These are phyloP conservation scores for Odontamblyopus lacepedii DNA, from an alignment of 2,797 vertebrate species.

Conservation along the genomic window DNA sequence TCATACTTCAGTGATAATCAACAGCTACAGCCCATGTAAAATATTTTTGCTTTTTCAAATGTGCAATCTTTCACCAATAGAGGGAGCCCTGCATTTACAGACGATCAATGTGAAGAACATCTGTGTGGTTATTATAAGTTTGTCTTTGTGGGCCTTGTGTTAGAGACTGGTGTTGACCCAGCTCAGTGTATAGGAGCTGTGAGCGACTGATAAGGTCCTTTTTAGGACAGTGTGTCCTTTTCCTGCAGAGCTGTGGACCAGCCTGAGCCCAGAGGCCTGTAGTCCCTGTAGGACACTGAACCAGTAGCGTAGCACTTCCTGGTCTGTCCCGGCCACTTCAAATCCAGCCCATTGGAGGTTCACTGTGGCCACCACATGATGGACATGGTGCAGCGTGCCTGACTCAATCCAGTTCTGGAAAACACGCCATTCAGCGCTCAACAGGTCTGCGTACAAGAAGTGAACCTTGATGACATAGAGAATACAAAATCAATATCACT, in stretches of 20 bases:
- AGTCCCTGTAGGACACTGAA: conserved; percentile 75
- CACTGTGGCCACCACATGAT: conserved; percentile 74
- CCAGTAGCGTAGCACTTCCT: conserved; percentile 80
- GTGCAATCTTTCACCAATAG: conserved; percentile 57
- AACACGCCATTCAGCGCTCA: conserved; percentile 79
- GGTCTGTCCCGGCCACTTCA: conserved; percentile 72
- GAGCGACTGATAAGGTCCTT: conserved; percentile 44
- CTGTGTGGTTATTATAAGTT: background rate
- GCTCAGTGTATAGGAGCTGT: conserved; percentile 79
- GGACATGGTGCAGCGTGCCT: conserved; percentile 66
- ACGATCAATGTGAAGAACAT: background rate
- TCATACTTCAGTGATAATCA: background rate
- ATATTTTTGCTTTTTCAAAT: conserved; percentile 5
- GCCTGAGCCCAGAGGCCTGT: conserved; percentile 61
- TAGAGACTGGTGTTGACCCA: conserved; percentile 73
- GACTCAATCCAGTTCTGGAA: conserved; percentile 79
- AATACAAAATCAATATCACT: background rate
- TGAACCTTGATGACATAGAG: conserved; percentile 66
- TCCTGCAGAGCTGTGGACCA: conserved; percentile 70
- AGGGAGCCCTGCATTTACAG: conserved; percentile 39
- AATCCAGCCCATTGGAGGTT: conserved; percentile 82
- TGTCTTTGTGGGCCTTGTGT: conserved; percentile 15
- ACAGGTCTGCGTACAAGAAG: conserved; percentile 76
- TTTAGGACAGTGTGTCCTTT: conserved; percentile 67
- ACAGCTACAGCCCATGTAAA: background rate